Conservation (phyloP, 2,113 vertebrate species). For the Vulpes vulpes region DNA sequence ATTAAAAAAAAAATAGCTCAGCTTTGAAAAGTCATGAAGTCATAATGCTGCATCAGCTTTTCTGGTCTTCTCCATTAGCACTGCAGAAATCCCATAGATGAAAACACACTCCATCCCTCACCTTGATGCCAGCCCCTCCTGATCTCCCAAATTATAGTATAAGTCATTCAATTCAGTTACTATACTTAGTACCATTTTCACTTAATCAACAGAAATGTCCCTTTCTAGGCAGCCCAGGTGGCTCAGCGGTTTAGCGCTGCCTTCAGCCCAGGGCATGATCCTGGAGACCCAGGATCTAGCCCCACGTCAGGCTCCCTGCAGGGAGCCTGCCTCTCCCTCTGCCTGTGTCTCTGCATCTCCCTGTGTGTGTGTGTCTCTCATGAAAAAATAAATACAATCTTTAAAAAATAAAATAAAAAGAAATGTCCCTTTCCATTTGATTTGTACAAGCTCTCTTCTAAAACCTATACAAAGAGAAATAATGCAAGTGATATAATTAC, state of each 20-base stretch:
- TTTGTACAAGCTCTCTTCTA: conserved; percentile 42
- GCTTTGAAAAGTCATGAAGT: neutral
- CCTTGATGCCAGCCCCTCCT: neutral
- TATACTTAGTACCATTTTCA: neutral
- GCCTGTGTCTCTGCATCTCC: too few relatives aligned
- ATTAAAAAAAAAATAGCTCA: neutral
- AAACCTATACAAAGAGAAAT: conserved; percentile 57
- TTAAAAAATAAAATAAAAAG: neutral
- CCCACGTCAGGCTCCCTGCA: too few relatives aligned
- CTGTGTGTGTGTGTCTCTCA: too few relatives aligned
- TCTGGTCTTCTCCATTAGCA: neutral
- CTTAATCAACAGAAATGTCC: conserved; percentile 50
- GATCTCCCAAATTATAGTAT: neutral
- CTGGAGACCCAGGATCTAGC: too few relatives aligned
- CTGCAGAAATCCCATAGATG: neutral
- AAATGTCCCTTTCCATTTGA: conserved; percentile 44
- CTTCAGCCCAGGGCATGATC: too few relatives aligned
- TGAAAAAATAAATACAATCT: too few relatives aligned
- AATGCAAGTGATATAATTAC: conserved; percentile 46
- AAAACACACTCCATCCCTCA: neutral
- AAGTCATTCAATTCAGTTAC: neutral
- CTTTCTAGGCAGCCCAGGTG: neutral
- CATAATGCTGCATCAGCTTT: neutral
- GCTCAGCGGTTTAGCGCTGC: too few relatives aligned
- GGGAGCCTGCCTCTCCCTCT: too few relatives aligned